Conservation (phyloP, 2,888 invertebrate genomes). For the Nymphalis urticae region DNA sequence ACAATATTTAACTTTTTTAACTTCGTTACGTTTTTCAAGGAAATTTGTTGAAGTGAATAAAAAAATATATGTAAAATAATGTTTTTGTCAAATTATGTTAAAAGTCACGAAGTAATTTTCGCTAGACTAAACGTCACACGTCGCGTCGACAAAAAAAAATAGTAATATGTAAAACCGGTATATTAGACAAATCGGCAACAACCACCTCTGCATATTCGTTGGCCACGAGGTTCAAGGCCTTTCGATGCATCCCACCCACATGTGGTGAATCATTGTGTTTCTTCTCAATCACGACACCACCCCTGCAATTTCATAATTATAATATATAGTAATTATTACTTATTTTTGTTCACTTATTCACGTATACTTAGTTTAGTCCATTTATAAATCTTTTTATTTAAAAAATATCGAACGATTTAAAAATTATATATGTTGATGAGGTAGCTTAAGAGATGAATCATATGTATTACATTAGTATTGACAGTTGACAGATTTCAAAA, state of each 20-base stretch:
- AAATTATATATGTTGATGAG: conserved; percentile 3
- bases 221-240: conserved; percentile 65
- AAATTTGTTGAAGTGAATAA: no score
- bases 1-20: no score
- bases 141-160: conserved; percentile 4
- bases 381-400: no score
- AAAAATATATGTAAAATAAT: not conserved
- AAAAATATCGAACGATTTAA: not conserved
- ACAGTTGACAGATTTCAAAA: conserved; percentile 23
- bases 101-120: not conserved
- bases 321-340: no score
- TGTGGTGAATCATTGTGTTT: conserved; percentile 63
- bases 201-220: conserved; percentile 39
- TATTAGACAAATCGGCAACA: conserved; percentile 19
- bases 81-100: not conserved
- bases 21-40: no score
- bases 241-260: conserved; percentile 73
- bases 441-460: conserved; percentile 6
- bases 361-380: no score
- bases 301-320: conserved; percentile 43
- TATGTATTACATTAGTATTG: not conserved
- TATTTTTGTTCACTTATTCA: no score
- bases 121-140: not conserved
- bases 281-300: conserved; percentile 60
- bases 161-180: conserved; percentile 17